These are phyloP conservation scores for Cochlearius cochlearius DNA, from an alignment of 2,113 vertebrate species.

Conservation along the genomic window DNA sequence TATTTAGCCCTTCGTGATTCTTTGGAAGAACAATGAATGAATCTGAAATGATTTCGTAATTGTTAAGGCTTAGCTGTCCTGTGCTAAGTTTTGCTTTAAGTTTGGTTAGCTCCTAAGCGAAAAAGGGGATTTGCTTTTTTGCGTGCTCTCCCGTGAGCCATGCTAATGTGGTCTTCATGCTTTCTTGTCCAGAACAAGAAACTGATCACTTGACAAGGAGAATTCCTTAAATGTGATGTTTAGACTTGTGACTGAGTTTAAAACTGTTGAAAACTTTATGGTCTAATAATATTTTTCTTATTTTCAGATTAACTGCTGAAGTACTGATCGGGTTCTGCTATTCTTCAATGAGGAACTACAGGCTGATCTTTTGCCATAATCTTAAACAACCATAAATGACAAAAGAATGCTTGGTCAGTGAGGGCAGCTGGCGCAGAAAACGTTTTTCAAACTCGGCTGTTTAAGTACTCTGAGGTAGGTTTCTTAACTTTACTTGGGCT, in stretches of 20 bases:
- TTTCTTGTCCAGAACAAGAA: neutral
- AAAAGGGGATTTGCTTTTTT: neutral
- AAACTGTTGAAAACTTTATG: neutral
- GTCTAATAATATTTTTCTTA: slow-evolving; percentile 41
- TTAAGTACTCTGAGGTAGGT: slow-evolving; percentile 93
- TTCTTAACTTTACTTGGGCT: neutral
- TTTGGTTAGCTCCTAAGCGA: neutral
- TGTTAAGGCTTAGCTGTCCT: neutral
- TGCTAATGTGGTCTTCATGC: neutral
- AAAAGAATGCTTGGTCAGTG: slow-evolving; percentile 85
- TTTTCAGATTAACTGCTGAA: slow-evolving; percentile 85
- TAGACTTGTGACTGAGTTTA: neutral
- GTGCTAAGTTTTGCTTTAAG: neutral
- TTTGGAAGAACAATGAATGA: neutral
- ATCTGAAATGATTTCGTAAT: neutral
- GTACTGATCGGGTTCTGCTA: slow-evolving; percentile 96
- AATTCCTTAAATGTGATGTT: neutral
- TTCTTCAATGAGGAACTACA: slow-evolving; percentile 99
- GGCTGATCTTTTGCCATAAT: slow-evolving; percentile 99
- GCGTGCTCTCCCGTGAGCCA: neutral
- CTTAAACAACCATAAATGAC: slow-evolving; percentile 99
- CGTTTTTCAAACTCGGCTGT: slow-evolving; percentile 88
- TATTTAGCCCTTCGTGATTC: neutral
- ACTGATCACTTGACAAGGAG: neutral
- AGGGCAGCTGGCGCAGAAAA: slow-evolving; percentile 89